Conservation (phyloP, 2,113 vertebrate genomes). For the Oncorhynchus clarkii region DNA sequence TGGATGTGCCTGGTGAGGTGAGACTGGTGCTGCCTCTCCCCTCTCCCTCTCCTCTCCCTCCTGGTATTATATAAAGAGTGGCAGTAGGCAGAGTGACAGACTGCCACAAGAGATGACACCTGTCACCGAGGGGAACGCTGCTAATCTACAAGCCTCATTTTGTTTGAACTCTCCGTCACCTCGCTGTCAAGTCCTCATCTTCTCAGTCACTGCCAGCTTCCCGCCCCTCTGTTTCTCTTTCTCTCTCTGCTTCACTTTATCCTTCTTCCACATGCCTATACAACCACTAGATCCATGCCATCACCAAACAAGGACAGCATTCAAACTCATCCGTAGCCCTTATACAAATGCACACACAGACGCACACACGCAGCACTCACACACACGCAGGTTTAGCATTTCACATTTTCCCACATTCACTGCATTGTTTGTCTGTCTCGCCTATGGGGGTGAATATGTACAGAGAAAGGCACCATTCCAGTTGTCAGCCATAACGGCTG, state of each 20-base stretch:
- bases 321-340: conserved; percentile 5
- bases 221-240: conserved; percentile 61
- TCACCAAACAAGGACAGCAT: conserved; percentile 10
- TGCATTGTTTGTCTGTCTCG: conserved; percentile 4
- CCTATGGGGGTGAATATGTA: background rate
- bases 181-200: conserved; percentile 95
- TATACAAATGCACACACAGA: conserved; percentile 4
- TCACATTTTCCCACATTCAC: background rate
- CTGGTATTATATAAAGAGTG: conserved; percentile 89
- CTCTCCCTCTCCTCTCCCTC: conserved; percentile 56
- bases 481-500: background rate
- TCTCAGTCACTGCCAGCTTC: conserved; percentile 86
- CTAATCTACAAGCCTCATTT: conserved; percentile 98
- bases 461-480: background rate
- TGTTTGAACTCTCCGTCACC: conserved; percentile 94
- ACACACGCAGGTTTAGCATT: background rate
- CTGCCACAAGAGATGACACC: conserved; percentile 99
- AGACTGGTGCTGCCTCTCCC: conserved; percentile 59
- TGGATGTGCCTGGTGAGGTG: conserved; percentile 64
- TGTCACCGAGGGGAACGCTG: conserved; percentile 92
- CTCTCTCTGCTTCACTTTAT: conserved; percentile 37
- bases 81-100: conserved; percentile 96
- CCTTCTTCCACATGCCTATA: conserved; percentile 38
- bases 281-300: conserved; percentile 16
- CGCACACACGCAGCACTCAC: background rate